Evolutionary conservation across 2,113 vertebrate genomes (phyloP), one percentile per base, ranked within the genome.

Genomic region (Pelecanoides urinatrix): DNA sequence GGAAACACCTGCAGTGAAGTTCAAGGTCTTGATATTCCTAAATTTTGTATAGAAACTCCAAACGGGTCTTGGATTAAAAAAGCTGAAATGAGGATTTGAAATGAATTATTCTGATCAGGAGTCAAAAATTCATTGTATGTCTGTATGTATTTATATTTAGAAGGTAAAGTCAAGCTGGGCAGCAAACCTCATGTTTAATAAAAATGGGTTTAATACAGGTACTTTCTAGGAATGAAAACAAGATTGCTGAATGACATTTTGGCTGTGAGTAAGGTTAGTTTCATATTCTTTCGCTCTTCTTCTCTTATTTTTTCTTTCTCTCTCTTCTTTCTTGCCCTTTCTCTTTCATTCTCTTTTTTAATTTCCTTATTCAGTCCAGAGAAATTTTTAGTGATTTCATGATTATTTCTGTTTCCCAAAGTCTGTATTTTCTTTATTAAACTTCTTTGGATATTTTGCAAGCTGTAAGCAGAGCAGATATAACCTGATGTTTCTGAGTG

Each of bases 201-300:
- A 97, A 98, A 98, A 96, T 95, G 88, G 89, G 70, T 97, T 96
- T 98, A 96, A 98, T 92, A 86, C 62, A 97, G 49, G 77, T 97
- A 88, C 94, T 96, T 96, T 97, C 92, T 96, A 89, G 83, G 96
- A 97, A 96, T 97, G 93, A 97, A 97, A 97, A 96, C 92, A 94
- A 94, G 79, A 95, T 97, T 93, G 83, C 78, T 96, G 87, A 94
- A 82, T 98, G 97, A 96, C 97, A 98, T 97, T 98, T 98, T 97
- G 94, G 95, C 86, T 96, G 68, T 92, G 70, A 96, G 61, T 96
- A 96, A 97, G 73, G 96, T 95, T 97, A 97, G 78, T 94, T 97
- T 97, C 89, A 85, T 97, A 94, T 96, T 96, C 53, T 83, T 86
- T 67, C 12, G 22, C 30, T 68, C 18, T 71, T 17, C 22, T 27